Evolutionary conservation across 1,140 invertebrate genomes (phyloP).

Genomic region (Sesamia nonagrioides): DNA sequence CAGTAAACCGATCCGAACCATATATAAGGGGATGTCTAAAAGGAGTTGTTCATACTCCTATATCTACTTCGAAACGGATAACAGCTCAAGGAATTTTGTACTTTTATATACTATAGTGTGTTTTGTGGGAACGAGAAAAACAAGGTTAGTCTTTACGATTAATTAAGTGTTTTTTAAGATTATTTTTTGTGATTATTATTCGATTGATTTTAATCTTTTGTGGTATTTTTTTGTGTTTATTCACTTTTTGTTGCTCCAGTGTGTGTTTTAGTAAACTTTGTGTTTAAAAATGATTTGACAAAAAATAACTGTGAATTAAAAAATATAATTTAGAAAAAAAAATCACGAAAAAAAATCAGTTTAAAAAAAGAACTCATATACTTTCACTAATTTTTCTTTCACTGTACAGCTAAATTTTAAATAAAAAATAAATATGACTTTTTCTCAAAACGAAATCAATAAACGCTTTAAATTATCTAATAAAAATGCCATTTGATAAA

Average conservation of each 20-base stretch:
- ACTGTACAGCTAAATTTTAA: too few species aligned
- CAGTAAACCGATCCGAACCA: not conserved
- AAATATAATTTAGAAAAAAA: not conserved
- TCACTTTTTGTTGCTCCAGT: not conserved
- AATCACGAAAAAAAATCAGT: too few species aligned
- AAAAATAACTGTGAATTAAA: not conserved
- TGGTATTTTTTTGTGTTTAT: not conserved
- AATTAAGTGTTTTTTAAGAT: not conserved
- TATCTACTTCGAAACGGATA: not conserved
- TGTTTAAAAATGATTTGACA: too few species aligned
- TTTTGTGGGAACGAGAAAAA: constrained; percentile 26
- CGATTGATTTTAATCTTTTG: not conserved
- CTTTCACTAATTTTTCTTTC: too few species aligned
- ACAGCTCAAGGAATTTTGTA: constrained; percentile 26
- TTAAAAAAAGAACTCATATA: too few species aligned
- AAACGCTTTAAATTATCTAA: not conserved
- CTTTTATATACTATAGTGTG: constrained; percentile 29
- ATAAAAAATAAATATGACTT: too few species aligned
- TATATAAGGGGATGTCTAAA: constrained; percentile 23
- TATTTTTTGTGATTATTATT: not conserved
- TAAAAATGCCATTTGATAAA: not conserved
- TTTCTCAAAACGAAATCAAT: too few species aligned
- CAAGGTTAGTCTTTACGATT: constrained; percentile 17
- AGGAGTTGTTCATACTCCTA: constrained; percentile 19
- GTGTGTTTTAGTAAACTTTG: too few species aligned